Conservation (phyloP, 1,140 invertebrate genomes). For the Cydia strobilella region DNA sequence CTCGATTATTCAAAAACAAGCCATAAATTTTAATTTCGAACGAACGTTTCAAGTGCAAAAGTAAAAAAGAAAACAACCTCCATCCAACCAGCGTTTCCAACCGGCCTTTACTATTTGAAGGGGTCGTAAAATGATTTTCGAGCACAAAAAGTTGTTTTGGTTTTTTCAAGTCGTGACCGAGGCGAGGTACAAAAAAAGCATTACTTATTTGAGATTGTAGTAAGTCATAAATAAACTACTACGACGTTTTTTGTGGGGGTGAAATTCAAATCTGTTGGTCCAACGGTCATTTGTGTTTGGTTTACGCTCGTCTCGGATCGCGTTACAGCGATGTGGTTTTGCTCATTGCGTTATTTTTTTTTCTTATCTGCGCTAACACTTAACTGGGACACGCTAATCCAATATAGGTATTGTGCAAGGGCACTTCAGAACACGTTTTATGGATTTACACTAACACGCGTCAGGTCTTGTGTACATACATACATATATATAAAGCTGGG, state of each 20-base stretch:
- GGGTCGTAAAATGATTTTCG: conserved; percentile 73
- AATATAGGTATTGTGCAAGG: conserved; percentile 50
- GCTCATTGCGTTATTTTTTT: conserved; percentile 54
- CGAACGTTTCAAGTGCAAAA: conserved; percentile 20
- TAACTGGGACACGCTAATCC: conserved; percentile 63
- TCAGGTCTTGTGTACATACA: neutral
- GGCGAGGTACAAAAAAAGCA: conserved; percentile 47
- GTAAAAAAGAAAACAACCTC: conserved; percentile 27
- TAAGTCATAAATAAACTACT: conserved; percentile 66
- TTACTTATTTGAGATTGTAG: conserved; percentile 67
- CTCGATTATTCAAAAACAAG: conserved; percentile 18
- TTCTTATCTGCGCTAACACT: conserved; percentile 54
- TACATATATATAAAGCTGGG: neutral
- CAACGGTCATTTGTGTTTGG: conserved; percentile 55
- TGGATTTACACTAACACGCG: conserved; percentile 9
- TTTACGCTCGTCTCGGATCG: conserved; percentile 35
- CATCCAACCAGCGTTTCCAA: conserved; percentile 31
- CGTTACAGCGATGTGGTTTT: conserved; percentile 32
- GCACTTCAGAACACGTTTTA: conserved; percentile 32
- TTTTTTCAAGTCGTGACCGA: conserved; percentile 60
- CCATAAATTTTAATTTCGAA: conserved; percentile 24
- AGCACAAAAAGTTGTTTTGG: conserved; percentile 75
- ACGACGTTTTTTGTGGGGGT: conserved; percentile 54
- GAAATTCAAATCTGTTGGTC: conserved; percentile 58
- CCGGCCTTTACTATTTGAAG: conserved; percentile 65